Conservation (phyloP, 1,140 invertebrate genomes). For the Trypoxylus dichotomus region DNA sequence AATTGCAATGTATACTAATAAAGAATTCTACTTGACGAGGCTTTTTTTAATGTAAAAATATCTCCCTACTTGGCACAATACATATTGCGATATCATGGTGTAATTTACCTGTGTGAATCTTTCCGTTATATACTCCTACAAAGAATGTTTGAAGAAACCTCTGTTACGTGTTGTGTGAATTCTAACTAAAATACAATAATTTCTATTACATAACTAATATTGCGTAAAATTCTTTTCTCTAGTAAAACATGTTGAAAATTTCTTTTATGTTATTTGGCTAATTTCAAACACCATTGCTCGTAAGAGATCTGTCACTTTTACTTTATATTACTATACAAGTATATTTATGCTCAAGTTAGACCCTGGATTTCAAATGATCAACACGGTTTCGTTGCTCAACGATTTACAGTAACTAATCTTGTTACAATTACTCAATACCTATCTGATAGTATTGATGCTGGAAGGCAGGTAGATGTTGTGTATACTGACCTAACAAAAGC, state of each 20-base stretch:
- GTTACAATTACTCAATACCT: too few relatives aligned
- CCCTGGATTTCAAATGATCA: too few relatives aligned
- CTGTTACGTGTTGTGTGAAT: background rate
- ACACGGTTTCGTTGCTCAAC: too few relatives aligned
- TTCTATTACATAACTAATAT: background rate
- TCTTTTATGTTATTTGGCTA: too few relatives aligned
- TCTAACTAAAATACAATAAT: background rate
- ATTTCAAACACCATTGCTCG: too few relatives aligned
- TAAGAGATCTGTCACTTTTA: too few relatives aligned
- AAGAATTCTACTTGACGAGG: background rate
- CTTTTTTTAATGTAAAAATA: background rate
- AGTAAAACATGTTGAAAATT: background rate
- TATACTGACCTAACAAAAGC: too few relatives aligned
- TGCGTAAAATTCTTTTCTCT: background rate
- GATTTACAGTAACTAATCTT: too few relatives aligned
- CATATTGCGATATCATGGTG: background rate
- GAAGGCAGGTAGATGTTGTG: too few relatives aligned
- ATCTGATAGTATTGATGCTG: too few relatives aligned
- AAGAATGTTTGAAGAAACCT: background rate
- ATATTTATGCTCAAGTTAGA: too few relatives aligned
- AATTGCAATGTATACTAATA: background rate
- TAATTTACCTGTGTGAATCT: background rate
- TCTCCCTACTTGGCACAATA: background rate
- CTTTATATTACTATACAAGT: too few relatives aligned
- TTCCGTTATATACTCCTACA: background rate